These are phyloP conservation scores for Thaumetopoea pityocampa DNA, from an alignment of 1,140 invertebrate species.

Conservation along the genomic window DNA sequence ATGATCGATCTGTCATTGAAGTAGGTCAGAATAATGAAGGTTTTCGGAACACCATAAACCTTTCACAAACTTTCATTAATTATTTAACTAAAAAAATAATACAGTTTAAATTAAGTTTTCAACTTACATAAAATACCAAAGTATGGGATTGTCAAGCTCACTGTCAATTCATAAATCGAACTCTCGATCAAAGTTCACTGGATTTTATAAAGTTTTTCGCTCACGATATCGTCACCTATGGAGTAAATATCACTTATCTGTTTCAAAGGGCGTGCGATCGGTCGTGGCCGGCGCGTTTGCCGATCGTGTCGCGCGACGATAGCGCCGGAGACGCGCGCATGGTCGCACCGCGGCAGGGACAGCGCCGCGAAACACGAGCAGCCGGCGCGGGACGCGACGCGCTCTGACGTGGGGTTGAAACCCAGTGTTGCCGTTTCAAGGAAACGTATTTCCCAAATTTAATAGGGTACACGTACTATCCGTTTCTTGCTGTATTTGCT, in stretches of 20 bases:
- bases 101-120: constrained; percentile 23
- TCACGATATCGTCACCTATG: constrained; percentile 26
- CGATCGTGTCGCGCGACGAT: constrained; percentile 20
- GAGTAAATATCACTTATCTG: constrained; percentile 23
- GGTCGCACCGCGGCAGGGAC: constrained; percentile 7
- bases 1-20: constrained; percentile 42
- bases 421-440: too few species aligned
- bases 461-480: too few species aligned
- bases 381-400: constrained; percentile 21
- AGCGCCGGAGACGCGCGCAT: constrained; percentile 10
- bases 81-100: neutral
- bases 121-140: constrained; percentile 22
- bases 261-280: constrained; percentile 11
- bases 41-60: constrained; percentile 5
- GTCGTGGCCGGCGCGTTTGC: constrained; percentile 14
- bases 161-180: constrained; percentile 39
- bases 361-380: constrained; percentile 17
- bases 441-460: too few species aligned
- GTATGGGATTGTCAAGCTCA: constrained; percentile 24
- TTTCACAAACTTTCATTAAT: constrained; percentile 1
- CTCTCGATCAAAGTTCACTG: constrained; percentile 31
- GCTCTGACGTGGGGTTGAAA: constrained; percentile 20
- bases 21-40: constrained; percentile 39
- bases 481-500: too few species aligned
- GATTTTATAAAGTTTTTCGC: constrained; percentile 38